These are phyloP conservation scores for Fregata magnificens DNA, from an alignment of 2,113 vertebrate species.

Conservation along the genomic window DNA sequence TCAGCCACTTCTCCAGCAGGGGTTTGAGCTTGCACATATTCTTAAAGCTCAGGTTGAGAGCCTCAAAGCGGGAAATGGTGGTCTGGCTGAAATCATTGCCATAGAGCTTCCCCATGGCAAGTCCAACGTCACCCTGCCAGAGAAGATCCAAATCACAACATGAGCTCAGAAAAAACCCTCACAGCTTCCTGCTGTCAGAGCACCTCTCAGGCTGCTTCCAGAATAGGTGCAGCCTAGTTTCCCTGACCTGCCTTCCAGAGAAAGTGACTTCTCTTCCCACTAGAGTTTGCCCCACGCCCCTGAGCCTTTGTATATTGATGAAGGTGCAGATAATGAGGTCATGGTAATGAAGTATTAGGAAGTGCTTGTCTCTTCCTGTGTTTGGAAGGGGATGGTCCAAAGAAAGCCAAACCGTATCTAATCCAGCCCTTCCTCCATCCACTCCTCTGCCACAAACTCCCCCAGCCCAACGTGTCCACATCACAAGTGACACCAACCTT, in stretches of 20 bases:
- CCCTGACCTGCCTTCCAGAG: neutral
- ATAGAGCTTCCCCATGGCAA: constrained; percentile 98
- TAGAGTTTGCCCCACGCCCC: neutral
- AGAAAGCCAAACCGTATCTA: neutral
- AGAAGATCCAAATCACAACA: neutral
- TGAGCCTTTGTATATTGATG: neutral
- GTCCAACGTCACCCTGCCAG: constrained; percentile 90
- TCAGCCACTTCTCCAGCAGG: constrained; percentile 97
- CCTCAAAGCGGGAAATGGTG: constrained; percentile 96
- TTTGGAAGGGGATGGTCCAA: neutral
- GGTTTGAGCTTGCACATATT: constrained; percentile 99
- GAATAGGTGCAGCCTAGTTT: neutral
- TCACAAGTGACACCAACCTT: neutral
- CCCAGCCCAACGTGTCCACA: neutral
- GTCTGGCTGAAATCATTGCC: constrained; percentile 99
- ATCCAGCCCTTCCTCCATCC: neutral
- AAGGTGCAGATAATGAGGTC: neutral
- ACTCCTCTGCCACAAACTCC: neutral
- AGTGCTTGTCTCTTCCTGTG: neutral
- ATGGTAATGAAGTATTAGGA: neutral
- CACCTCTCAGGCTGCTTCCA: neutral
- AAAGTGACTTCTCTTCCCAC: neutral
- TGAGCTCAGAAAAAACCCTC: neutral
- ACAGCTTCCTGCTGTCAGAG: neutral
- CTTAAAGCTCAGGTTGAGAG: constrained; percentile 97